Base-by-base conservation (phyloP, 2,888 invertebrate genomes). In the Polydrusus tereticollis region DNA sequence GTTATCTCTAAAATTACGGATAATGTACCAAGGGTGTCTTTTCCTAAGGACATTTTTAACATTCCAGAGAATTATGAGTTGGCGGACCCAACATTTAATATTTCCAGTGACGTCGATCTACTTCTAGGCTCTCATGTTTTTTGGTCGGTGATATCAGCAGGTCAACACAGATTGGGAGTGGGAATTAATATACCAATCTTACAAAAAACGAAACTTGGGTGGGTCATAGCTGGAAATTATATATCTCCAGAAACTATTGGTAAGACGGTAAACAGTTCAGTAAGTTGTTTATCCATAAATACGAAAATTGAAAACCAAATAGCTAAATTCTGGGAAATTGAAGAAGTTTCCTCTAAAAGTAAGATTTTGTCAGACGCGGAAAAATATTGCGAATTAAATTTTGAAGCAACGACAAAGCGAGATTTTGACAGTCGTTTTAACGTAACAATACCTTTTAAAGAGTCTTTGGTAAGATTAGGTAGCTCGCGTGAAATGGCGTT, bases 191-290 rank as follows among this genome's bases (percentile, higher is more conserved):
- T n/a, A n/a, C n/a, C n/a, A n/a, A n/a, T n/a, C n/a, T n/a, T n/a
- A n/a, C 64, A 64, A 1, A 64, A 64, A 26, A 64, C 64, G 2
- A 45, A 33, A 33, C 33, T 64, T n/a, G 64, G 50, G n/a, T 64
- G 64, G 64, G 26, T 64, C 26, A 4, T 64, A 5, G 20, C 50
- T 3, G 64, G 63, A 14, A 43, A 26, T 26, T 26, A 7, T 8
- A 57, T n/a, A 21, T 2, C 18, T 57, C 21, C 21, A 23, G 10
- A 23, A 57, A 23, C 2, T 21, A 18, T 3, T 12, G 14, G n/a
- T 23, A 1, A 5, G 12, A 36, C 36, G 10, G 6, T 64, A 8
- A 50, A 50, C 50, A 64, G 52, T 21, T 23, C 52, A 18, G n/a
- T n/a, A n/a, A n/a, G n/a, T n/a, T n/a, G n/a, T n/a, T n/a, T 43